Evolutionary conservation across 2,888 invertebrate species (phyloP).

Genomic region (Glyphotaelius pellucidus): DNA sequence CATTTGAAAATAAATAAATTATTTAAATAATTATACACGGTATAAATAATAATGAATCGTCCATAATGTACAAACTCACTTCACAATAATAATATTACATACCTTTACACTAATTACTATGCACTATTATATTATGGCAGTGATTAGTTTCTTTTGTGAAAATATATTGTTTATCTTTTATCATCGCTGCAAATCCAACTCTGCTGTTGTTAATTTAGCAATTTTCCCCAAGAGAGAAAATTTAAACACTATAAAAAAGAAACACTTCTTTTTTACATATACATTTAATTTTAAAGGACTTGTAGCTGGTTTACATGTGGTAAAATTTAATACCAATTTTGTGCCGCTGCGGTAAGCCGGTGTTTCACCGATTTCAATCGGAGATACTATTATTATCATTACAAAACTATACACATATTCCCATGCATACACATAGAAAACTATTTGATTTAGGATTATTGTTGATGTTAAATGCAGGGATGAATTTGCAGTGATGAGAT

Average conservation of each 20-base stretch:
- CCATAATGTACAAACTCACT: conserved; percentile 23
- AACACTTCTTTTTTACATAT: too few relatives aligned
- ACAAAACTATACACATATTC: neutral
- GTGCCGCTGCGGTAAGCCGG: neutral
- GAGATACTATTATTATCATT: neutral
- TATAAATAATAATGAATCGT: conserved; percentile 58
- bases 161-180: neutral
- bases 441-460: neutral
- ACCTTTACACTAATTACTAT: conserved; percentile 9
- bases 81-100: conserved; percentile 18
- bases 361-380: neutral
- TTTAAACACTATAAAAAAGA: too few relatives aligned
- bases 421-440: too few relatives aligned
- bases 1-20: conserved; percentile 62
- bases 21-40: conserved; percentile 63
- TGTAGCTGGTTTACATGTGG: neutral
- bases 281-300: neutral
- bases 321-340: neutral
- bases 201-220: neutral
- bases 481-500: neutral
- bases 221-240: neutral
- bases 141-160: conserved; percentile 28
- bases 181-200: neutral
- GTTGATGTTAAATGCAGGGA: neutral
- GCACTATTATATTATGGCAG: conserved; percentile 24